Evolutionary conservation across 2,797 vertebrate genomes (phyloP).

Genomic region (Crenuchus spilurus): DNA sequence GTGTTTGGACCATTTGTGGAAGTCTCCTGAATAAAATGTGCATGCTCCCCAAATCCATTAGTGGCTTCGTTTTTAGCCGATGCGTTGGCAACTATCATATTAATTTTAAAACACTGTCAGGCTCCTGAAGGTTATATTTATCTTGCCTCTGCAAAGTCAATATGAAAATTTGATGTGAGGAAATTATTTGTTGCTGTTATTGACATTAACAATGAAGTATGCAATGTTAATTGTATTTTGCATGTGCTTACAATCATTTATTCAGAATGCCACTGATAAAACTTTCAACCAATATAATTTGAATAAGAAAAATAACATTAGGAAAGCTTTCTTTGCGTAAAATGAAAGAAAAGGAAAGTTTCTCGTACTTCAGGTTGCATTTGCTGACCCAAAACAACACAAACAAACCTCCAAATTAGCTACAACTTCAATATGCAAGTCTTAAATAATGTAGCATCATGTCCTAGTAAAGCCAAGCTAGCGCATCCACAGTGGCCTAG

Average conservation of each 20-base stretch:
- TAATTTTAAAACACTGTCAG: background rate
- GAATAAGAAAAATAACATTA: background rate
- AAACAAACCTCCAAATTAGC: conserved; percentile 79
- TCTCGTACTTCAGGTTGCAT: conserved; percentile 37
- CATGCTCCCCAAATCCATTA: conserved; percentile 11
- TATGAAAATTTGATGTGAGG: conserved; percentile 5
- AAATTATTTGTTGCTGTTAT: too few relatives aligned
- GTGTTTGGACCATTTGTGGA: background rate
- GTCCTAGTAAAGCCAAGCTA: conserved; percentile 37
- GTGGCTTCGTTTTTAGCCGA: background rate
- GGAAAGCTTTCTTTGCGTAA: conserved; percentile 3
- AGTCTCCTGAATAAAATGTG: conserved; percentile 21
- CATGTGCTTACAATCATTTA: background rate
- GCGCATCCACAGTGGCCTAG: conserved; percentile 42
- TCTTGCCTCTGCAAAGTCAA: background rate
- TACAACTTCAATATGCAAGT: conserved; percentile 80
- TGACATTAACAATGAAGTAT: too few relatives aligned
- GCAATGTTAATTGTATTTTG: too few relatives aligned
- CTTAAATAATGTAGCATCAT: conserved; percentile 35
- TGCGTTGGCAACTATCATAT: background rate
- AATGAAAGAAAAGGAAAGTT: too few relatives aligned
- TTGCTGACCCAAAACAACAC: conserved; percentile 71
- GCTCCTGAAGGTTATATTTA: background rate
- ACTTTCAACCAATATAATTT: too few relatives aligned
- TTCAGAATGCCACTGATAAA: too few relatives aligned